Conservation (phyloP, 2,113 vertebrate species). For the Pluvialis apricaria region DNA sequence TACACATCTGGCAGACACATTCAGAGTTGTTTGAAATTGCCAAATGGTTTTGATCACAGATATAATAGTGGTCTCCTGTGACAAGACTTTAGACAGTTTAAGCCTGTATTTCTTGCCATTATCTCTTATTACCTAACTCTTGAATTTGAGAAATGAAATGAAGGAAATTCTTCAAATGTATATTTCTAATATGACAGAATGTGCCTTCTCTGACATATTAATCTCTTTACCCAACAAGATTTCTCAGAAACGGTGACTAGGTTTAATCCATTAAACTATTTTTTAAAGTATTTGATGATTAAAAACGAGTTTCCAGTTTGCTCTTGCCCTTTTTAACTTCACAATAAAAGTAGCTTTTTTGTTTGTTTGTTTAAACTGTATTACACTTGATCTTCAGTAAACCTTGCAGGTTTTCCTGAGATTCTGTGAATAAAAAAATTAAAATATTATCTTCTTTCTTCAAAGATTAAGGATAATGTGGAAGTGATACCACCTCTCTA, state of each 20-base stretch:
- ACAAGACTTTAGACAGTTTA: background rate
- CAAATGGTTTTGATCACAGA: background rate
- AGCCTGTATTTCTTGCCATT: background rate
- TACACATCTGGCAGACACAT: background rate
- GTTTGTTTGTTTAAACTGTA: background rate
- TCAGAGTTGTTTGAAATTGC: background rate
- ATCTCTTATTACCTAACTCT: background rate
- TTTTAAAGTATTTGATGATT: background rate
- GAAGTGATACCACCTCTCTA: background rate
- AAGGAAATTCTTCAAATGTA: background rate
- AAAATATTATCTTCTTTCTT: background rate
- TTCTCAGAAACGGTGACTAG: background rate
- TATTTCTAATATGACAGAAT: background rate
- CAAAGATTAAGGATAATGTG: background rate
- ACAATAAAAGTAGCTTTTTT: background rate
- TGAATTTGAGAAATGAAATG: background rate
- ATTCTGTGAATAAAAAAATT: background rate
- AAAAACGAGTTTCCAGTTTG: background rate
- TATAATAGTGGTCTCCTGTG: background rate
- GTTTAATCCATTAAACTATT: background rate
- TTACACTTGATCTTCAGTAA: background rate
- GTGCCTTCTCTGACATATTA: background rate
- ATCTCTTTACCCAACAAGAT: background rate
- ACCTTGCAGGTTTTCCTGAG: background rate
- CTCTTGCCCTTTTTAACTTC: background rate